Evolutionary conservation across 2,888 invertebrate species (phyloP).

Genomic region (Dasypogon diadema): DNA sequence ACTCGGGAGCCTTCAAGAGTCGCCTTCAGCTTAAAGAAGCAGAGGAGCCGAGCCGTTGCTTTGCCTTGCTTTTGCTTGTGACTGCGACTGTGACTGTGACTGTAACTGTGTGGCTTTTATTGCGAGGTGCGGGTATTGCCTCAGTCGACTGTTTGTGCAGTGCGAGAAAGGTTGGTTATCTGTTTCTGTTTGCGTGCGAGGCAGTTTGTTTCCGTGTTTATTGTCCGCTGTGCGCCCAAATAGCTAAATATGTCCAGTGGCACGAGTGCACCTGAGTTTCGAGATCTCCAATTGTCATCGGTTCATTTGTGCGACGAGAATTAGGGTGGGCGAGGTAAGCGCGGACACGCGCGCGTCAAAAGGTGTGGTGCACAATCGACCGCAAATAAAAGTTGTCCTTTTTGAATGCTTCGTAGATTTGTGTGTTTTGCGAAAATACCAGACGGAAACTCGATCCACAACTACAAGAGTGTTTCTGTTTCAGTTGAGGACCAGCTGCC

Average conservation of each 20-base stretch:
- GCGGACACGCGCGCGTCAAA: slow-evolving; percentile 34
- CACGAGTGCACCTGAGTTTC: slow-evolving; percentile 3
- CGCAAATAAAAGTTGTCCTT: slow-evolving; percentile 37
- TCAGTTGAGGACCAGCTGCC: background rate
- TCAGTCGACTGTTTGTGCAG: slow-evolving; percentile 26
- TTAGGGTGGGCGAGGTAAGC: background rate
- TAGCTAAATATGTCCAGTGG: slow-evolving; percentile 1
- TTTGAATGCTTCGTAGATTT: slow-evolving; percentile 22
- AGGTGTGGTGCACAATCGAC: slow-evolving; percentile 35
- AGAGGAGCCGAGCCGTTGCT: too few species aligned
- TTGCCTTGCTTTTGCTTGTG: background rate
- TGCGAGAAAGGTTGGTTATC: background rate
- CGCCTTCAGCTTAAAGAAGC: background rate
- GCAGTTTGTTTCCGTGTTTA: slow-evolving; percentile 37
- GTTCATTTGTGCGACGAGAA: too few species aligned
- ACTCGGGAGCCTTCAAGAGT: background rate
- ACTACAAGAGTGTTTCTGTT: background rate
- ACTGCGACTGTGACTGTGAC: too few species aligned
- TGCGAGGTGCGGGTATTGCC: slow-evolving; percentile 7
- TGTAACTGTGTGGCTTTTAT: slow-evolving; percentile 26
- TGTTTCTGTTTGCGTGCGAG: slow-evolving; percentile 41
- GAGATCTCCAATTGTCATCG: background rate
- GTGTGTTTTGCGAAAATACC: slow-evolving; percentile 24
- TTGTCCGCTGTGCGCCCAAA: background rate
- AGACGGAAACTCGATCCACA: slow-evolving; percentile 27